Conservation (phyloP, 2,888 invertebrate genomes). For the Sympetrum striolatum region DNA sequence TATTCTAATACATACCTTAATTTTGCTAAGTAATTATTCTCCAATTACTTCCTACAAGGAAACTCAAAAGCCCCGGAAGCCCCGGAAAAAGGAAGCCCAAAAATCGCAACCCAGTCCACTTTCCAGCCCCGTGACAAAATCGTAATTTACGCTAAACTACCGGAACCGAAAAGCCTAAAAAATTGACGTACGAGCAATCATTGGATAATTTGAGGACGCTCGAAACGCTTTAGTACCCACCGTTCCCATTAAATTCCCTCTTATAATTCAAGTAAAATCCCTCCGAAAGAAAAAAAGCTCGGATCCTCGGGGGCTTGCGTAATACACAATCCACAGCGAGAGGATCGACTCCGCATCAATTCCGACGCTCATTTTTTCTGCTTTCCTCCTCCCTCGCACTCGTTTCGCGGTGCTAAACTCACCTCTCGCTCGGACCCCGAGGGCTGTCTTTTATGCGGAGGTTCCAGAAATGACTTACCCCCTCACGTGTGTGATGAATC, state of each 20-base stretch:
- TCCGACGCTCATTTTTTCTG: neutral
- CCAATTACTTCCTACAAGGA: too few species aligned
- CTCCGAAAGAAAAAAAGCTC: neutral
- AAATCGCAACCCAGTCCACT: too few species aligned
- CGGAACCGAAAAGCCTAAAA: too few species aligned
- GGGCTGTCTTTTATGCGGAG: neutral
- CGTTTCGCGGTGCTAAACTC: neutral
- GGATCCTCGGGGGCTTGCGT: neutral
- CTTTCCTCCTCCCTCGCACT: neutral
- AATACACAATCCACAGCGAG: neutral
- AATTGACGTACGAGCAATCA: neutral
- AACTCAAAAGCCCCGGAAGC: too few species aligned
- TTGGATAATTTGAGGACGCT: neutral
- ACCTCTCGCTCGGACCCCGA: neutral
- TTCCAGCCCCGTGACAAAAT: too few species aligned
- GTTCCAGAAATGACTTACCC: neutral
- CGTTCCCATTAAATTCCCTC: neutral
- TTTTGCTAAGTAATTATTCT: too few species aligned
- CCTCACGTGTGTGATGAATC: neutral
- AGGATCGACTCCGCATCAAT: neutral
- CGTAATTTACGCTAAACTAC: too few species aligned
- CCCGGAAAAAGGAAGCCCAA: too few species aligned
- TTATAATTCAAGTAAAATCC: neutral
- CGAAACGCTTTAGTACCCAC: neutral
- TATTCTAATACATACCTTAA: too few species aligned